Conservation (phyloP, 64 coral and sea anemone genomes). For the Actinia equina region DNA sequence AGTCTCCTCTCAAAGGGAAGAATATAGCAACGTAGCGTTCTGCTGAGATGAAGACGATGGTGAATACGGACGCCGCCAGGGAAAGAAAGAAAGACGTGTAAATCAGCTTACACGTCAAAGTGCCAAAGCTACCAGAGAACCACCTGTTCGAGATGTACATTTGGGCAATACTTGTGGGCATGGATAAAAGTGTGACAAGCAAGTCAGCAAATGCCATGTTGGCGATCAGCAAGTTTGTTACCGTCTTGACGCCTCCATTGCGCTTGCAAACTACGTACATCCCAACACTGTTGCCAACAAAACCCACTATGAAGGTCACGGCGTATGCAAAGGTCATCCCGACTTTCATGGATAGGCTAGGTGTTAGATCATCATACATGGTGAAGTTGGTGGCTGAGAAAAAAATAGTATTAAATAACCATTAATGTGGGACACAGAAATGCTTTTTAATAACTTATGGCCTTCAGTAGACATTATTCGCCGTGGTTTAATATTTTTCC, state of each 20-base stretch:
- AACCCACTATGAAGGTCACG: neutral
- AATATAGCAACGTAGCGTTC: constrained; percentile 25
- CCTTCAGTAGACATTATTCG: no score
- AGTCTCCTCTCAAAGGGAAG: constrained; percentile 15
- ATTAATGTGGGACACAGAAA: neutral
- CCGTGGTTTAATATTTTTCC: no score
- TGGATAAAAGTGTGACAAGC: neutral
- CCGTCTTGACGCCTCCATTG: neutral
- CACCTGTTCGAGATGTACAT: neutral
- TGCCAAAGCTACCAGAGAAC: neutral
- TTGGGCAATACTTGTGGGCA: constrained; percentile 2
- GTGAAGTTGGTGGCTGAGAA: neutral
- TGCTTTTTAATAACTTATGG: no score
- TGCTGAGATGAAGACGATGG: constrained; percentile 35
- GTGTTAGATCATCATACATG: neutral
- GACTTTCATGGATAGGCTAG: neutral
- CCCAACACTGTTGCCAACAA: constrained; percentile 2
- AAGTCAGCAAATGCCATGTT: constrained; percentile 47
- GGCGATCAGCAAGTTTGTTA: constrained; percentile 24
- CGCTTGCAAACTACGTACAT: constrained; percentile 19
- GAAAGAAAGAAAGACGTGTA: neutral
- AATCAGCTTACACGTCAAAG: constrained; percentile 7
- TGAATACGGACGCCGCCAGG: constrained; percentile 37
- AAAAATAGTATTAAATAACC: neutral
- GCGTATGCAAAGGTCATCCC: neutral